A percentile compares a stretch with the other conserved stretches of the same genome.
Evolutionary conservation across 2,113 vertebrate species (phyloP).

Genomic region (Alethe diademata): DNA sequence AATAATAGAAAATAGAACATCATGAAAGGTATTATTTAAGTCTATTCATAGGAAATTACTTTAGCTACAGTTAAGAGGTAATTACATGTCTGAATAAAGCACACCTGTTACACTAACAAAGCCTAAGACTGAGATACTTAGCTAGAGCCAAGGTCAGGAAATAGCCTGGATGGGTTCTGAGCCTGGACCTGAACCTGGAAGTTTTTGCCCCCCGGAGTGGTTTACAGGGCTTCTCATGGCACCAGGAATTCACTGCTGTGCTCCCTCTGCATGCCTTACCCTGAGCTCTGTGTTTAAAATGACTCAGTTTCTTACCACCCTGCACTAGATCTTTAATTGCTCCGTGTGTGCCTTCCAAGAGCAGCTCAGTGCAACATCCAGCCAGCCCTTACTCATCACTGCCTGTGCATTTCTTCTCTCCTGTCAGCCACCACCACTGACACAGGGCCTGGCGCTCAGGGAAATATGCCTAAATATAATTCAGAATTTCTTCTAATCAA

Average conservation of each 20-base stretch:
- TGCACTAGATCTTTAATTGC: background rate
- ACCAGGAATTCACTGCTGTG: background rate
- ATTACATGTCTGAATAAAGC: background rate
- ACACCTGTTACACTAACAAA: background rate
- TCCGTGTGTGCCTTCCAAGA: background rate
- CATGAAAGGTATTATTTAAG: background rate
- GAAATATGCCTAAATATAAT: background rate
- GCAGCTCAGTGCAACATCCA: background rate
- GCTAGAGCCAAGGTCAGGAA: background rate
- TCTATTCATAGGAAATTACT: background rate
- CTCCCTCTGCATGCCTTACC: background rate
- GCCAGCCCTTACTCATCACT: background rate
- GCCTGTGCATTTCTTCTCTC: background rate
- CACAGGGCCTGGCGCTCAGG: background rate
- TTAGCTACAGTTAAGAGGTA: background rate
- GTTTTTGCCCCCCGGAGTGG: background rate
- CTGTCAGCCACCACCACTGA: background rate
- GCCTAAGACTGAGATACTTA: background rate
- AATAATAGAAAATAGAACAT: background rate
- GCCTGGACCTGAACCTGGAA: background rate
- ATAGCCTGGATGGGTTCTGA: background rate
- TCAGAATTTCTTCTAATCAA: background rate
- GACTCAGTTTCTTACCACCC: fast-evolving
- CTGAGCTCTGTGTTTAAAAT: background rate
- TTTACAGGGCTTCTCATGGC: background rate